phyloP scores from a whole-genome alignment of 1,140 invertebrate species.

The Hyphantria cunea region DNA sequence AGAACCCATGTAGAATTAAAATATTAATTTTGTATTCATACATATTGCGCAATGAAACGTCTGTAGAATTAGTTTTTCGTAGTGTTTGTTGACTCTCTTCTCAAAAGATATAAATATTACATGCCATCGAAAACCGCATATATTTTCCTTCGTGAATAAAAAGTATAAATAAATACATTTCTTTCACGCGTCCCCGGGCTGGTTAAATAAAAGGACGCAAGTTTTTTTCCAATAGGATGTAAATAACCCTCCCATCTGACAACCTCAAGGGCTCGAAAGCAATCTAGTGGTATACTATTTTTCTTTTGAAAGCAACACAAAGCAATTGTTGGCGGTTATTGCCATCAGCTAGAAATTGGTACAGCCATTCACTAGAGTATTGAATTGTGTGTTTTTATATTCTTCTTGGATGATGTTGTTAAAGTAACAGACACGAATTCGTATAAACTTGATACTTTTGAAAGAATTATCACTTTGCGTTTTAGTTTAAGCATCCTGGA shows the following conservation, averaged over 20 bases:
- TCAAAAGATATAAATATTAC: slow-evolving; percentile 6
- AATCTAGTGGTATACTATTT: slow-evolving; percentile 48
- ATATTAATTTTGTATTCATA: too few relatives aligned
- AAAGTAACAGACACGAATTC: too few relatives aligned
- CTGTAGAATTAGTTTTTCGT: too few relatives aligned
- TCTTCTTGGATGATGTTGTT: too few relatives aligned
- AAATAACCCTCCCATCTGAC: slow-evolving; percentile 49
- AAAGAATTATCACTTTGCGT: too few relatives aligned
- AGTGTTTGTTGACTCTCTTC: background rate
- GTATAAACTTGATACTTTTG: too few relatives aligned
- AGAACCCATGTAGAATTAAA: too few relatives aligned
- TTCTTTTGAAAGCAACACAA: slow-evolving; percentile 55
- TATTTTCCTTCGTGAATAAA: slow-evolving; percentile 18
- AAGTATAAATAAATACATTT: slow-evolving; percentile 28
- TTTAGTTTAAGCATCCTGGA: too few relatives aligned
- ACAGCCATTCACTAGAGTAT: slow-evolving; percentile 30
- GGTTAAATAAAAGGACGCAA: slow-evolving; percentile 41
- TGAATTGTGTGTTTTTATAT: slow-evolving; percentile 4
- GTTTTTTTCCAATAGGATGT: slow-evolving; percentile 46
- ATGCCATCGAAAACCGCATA: slow-evolving; percentile 8
- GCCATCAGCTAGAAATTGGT: slow-evolving; percentile 44
- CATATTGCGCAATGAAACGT: too few relatives aligned
- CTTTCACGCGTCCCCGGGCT: slow-evolving; percentile 21
- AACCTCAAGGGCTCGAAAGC: slow-evolving; percentile 53
- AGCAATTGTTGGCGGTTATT: slow-evolving; percentile 54